Base-by-base conservation (phyloP, 2,888 invertebrate genomes). In the Masnerella sp. region DNA sequence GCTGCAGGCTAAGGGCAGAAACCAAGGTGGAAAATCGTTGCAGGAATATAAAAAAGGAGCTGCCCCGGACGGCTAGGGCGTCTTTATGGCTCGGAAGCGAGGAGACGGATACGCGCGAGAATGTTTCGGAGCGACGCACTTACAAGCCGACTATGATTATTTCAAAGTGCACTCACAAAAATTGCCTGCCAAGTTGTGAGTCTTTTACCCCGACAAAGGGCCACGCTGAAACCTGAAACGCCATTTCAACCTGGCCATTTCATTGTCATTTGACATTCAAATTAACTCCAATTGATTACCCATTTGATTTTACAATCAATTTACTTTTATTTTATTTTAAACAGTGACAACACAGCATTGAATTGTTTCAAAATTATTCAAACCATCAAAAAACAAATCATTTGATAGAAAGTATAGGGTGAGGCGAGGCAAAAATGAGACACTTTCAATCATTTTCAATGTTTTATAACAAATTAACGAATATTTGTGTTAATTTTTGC, bases 81-180 rank as follows among this genome's bases (percentile, higher is more conserved):
- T 75, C 74, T 76, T 76, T 74, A 72, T 67, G 70, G 59, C 74
- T 56, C 36, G 17, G 14, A 47, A 68, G 61, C 62, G 59, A 61
- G 62, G 65, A 75, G 71, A 74, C 68, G 67, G 65, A 69, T 75
- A 74, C 58, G 68, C 70, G 76, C 67, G 70, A 71, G 71, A 67
- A 72, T 73, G 68, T 74, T 65, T 40, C 59, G 64, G 61, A 67
- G 38, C 52, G 74, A 73, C 68, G 70, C 79, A 78, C 78, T 80
- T 80, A 78, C 69, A 70, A 51, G 56, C 42, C 74, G 75, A 77
- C 79, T 81, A 85, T 81, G 84, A 84, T 83, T 85, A 84, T 85
- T 85, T 84, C 79, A 83, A 80, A 81, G 75, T 86, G 85, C 85
- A 85, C 85, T 85, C 81, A 80, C 79, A 79, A 83, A 84, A 85